Conservation (phyloP, 1,140 invertebrate species). For the Neodiprion virginianus region DNA sequence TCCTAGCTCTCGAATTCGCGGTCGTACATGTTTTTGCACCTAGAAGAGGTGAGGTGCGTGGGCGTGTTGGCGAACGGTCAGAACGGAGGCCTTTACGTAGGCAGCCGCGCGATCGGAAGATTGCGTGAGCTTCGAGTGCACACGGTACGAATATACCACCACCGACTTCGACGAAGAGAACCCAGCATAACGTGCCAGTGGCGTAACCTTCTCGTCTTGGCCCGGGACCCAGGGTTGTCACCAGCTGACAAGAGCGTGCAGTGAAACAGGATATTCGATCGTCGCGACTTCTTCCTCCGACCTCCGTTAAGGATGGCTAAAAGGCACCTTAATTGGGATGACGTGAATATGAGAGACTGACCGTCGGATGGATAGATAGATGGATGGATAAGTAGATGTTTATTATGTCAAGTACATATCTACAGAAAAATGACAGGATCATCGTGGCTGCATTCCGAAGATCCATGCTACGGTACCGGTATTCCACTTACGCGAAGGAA, state of each 20-base stretch:
- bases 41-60: background rate
- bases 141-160: slow-evolving; percentile 13
- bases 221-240: background rate
- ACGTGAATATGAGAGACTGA: too few species aligned
- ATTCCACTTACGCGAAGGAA: background rate
- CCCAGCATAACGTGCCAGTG: slow-evolving; percentile 8
- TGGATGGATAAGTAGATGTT: too few species aligned
- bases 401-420: too few species aligned
- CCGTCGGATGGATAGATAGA: too few species aligned
- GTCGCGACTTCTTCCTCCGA: too few species aligned
- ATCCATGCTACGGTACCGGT: background rate
- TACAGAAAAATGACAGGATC: too few species aligned
- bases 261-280: too few species aligned
- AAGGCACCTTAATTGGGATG: too few species aligned
- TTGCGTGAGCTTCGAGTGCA: slow-evolving; percentile 14
- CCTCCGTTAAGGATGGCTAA: too few species aligned
- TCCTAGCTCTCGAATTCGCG: background rate
- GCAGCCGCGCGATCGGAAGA: slow-evolving; percentile 6
- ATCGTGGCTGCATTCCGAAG: background rate
- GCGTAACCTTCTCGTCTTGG: slow-evolving; percentile 10
- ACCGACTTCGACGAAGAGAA: background rate
- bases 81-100: slow-evolving; percentile 8
- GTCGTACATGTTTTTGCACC: background rate
- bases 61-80: slow-evolving; percentile 14
- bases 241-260: background rate